These are phyloP conservation scores for Eriosoma lanigerum DNA, from an alignment of 1,140 invertebrate genomes.

Conservation along the genomic window DNA sequence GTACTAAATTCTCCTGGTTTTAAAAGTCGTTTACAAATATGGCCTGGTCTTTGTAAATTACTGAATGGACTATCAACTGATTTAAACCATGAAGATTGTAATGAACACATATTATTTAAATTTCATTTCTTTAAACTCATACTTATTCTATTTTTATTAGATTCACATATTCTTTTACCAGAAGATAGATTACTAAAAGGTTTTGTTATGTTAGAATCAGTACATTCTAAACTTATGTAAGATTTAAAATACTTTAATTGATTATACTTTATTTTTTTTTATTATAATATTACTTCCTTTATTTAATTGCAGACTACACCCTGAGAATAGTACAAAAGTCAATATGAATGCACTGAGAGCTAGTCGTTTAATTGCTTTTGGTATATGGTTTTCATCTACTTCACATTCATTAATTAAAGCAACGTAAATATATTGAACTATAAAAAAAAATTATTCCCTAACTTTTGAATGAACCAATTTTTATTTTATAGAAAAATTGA, in stretches of 20 bases:
- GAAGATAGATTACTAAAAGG: conserved; percentile 80
- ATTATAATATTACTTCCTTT: background rate
- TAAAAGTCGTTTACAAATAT: conserved; percentile 70
- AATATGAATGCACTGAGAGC: conserved; percentile 55
- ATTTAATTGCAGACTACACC: conserved; percentile 23
- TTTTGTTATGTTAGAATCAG: conserved; percentile 72
- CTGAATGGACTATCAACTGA: conserved; percentile 67
- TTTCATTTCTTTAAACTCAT: conserved; percentile 33
- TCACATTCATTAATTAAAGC: conserved; percentile 59
- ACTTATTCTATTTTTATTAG: conserved; percentile 59
- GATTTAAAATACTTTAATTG: conserved; percentile 42
- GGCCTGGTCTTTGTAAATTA: conserved; percentile 75
- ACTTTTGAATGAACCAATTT: too few relatives aligned
- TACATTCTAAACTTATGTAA: conserved; percentile 63
- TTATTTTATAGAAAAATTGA: conserved; percentile 28
- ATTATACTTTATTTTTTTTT: background rate
- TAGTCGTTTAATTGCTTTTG: conserved; percentile 61
- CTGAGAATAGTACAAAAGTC: conserved; percentile 24
- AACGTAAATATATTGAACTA: conserved; percentile 53
- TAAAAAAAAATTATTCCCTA: too few relatives aligned
- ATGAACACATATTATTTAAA: conserved; percentile 30
- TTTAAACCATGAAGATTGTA: conserved; percentile 51
- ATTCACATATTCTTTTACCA: conserved; percentile 68
- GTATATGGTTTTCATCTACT: conserved; percentile 60
- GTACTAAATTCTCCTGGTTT: conserved; percentile 66